Evolutionary conservation across 2,888 invertebrate genomes (phyloP), one percentile per base, ranked within the genome.

Genomic region (Drosophila neonasuta): DNA sequence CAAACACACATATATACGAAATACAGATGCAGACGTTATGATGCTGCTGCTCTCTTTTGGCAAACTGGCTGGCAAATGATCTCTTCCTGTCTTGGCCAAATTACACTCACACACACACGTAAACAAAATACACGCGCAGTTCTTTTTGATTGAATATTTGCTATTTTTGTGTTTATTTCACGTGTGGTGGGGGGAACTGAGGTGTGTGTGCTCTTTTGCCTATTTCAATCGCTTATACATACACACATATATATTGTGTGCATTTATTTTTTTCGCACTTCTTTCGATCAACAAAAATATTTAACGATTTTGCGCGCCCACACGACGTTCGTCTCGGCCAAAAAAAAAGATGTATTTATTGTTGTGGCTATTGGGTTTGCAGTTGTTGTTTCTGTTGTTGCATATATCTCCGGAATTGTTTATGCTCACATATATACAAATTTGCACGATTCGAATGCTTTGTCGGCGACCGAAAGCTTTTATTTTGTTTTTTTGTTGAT

Each of bases 111-210:
- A 66, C 24, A 48, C 34, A 57, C 50, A 46, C 39, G 7, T 41
- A 41, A 41, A 41, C 6, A 42, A 34, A 63, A 63, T 36, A 55
- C 54, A 54, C 73, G 62, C 64, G 51, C 49, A 29, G 74, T 84
- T 84, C 58, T 65, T 73, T 74, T 74, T 83, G 84, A 80, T 86
- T 77, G 71, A 68, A 69, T 55, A 71, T 73, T 70, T 68, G 83
- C 84, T 86, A 80, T 80, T 80, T 86, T 76, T 65, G 80, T 68
- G 63, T 72, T 84, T 63, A 68, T 68, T 68, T 55, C 56, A 55
- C 34, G 3, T 11, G 32, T 17, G n/a, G 30, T n/a, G 11, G 9
- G 8, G 29, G 44, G 46, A 41, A 10, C 17, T 45, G 42, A n/a
- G 44, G 46, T 32, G 49, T 41, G 9, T 46, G 45, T 39, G 34